These are phyloP conservation scores for Diadumene lineata DNA, from an alignment of 92 coral and sea anemone genomes.

Conservation along the genomic window DNA sequence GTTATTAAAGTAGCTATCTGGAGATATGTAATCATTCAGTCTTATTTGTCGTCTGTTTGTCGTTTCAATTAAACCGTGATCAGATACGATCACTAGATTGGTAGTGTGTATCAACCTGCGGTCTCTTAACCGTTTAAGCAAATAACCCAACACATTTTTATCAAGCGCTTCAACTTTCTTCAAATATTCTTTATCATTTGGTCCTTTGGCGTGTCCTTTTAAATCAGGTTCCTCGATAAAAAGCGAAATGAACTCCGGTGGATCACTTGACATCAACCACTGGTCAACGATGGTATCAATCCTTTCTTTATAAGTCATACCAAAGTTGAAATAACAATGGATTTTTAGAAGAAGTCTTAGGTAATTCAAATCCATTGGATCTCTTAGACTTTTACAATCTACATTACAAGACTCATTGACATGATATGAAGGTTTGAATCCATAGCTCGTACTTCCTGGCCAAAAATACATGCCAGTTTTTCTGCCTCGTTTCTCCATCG, in stretches of 20 bases:
- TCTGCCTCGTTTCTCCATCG: constrained; percentile 80
- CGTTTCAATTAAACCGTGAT: constrained; percentile 86
- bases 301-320: constrained; percentile 52
- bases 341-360: constrained; percentile 25
- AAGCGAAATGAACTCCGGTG: constrained; percentile 69
- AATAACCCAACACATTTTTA: constrained; percentile 75
- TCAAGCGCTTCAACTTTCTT: constrained; percentile 63
- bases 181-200: constrained; percentile 44
- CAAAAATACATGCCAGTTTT: constrained; percentile 79
- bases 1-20: constrained; percentile 56
- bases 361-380: constrained; percentile 33
- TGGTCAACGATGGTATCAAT: constrained; percentile 65
- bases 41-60: constrained; percentile 56
- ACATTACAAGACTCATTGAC: constrained; percentile 43
- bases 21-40: constrained; percentile 61
- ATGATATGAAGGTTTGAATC: constrained; percentile 62
- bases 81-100: constrained; percentile 77
- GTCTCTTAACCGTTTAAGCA: constrained; percentile 13
- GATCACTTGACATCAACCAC: constrained; percentile 65
- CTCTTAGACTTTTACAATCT: constrained; percentile 43
- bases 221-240: constrained; percentile 67
- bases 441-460: constrained; percentile 85
- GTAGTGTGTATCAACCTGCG: constrained; percentile 57
- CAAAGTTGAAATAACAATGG: constrained; percentile 60
- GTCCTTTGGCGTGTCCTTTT: constrained; percentile 69